Percentiles rank a stretch among this genome's conserved stretches.
phyloP scores from a whole-genome alignment of 2,113 vertebrate species.

The Mystacornis crossleyi region DNA sequence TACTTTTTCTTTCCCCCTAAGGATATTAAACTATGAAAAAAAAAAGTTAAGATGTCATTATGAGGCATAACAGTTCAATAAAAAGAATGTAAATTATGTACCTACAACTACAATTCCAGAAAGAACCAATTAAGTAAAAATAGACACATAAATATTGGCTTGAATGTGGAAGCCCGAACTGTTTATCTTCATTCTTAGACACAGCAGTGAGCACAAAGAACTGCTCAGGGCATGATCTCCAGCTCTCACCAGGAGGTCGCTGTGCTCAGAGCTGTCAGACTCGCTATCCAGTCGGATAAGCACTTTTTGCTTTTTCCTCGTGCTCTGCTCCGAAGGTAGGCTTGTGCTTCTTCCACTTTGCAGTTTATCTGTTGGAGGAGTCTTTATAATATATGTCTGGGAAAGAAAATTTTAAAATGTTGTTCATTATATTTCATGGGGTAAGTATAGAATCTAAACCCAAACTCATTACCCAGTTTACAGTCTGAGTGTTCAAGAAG shows the following conservation, averaged over 20 bases:
- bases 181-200: neutral
- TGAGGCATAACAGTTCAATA: neutral
- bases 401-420: neutral
- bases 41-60: neutral
- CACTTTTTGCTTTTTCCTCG: slow-evolving; percentile 77
- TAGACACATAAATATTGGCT: neutral
- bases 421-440: neutral
- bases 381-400: slow-evolving; percentile 86
- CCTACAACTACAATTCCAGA: neutral
- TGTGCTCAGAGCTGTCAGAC: slow-evolving; percentile 88
- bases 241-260: slow-evolving; percentile 85
- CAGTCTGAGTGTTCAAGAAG: neutral
- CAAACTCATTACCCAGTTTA: neutral
- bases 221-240: neutral
- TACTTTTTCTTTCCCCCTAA: neutral
- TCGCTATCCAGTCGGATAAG: slow-evolving; percentile 81
- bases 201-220: neutral
- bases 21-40: neutral
- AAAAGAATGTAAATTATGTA: neutral
- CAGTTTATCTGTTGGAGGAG: slow-evolving; percentile 76
- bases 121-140: neutral
- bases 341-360: slow-evolving; percentile 43
- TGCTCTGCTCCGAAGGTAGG: slow-evolving; percentile 10
- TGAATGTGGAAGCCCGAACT: neutral
- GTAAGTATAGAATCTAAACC: neutral